Base-by-base conservation (phyloP, 2,888 invertebrate genomes). In the Cyrtodaria siliqua region DNA sequence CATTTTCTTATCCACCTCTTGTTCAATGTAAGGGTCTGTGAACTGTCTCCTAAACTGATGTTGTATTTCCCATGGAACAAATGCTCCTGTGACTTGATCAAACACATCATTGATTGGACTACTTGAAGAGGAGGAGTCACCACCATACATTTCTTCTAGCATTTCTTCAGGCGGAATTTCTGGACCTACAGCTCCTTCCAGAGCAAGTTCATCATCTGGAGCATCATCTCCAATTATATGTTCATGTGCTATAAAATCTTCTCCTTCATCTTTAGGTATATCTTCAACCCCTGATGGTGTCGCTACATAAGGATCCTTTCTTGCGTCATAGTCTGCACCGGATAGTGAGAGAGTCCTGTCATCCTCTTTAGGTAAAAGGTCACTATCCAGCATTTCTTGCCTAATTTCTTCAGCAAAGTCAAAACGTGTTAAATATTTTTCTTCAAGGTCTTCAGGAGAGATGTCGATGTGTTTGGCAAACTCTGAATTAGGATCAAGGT, bases 41-140 rank as follows among this genome's bases (percentile, higher is more conserved):
- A 89, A 89, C 79, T 90, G 90, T 23, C 90, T 71, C 55, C 80
- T 85, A 75, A 87, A 90, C 72, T 90, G 89, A 62, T 87, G 86
- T 40, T 85, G 87, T 38, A 87, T 86, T 80, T 90, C 90, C 90
- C 90, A 90, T 12, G 90, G 90, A 20, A 86, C 73, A 59, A 73
- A 77, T 50, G 68, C 68, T 0, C 89, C 92, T 55, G 87, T 86
- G n/a, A 80, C 72, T 73, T 88, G 89, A 82, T 91, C 92, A 78
- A 89, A 91, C 6, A 91, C 73, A 68, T 89, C 88, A 77, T 85
- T 84, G 47, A 84, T 82, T 53, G 57, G 56, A 73, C 85, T 83
- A 63, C 83, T 84, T 53, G 86, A 85, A 50, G 83, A 76, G 20
- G 81, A 77, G 0, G 78, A 70, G n/a, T 38, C 40, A 26, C 52